A percentile compares a stretch with the other conserved stretches of the same genome.
Evolutionary conservation across 2,113 vertebrate species (phyloP).

Genomic region (Condylura cristata): DNA sequence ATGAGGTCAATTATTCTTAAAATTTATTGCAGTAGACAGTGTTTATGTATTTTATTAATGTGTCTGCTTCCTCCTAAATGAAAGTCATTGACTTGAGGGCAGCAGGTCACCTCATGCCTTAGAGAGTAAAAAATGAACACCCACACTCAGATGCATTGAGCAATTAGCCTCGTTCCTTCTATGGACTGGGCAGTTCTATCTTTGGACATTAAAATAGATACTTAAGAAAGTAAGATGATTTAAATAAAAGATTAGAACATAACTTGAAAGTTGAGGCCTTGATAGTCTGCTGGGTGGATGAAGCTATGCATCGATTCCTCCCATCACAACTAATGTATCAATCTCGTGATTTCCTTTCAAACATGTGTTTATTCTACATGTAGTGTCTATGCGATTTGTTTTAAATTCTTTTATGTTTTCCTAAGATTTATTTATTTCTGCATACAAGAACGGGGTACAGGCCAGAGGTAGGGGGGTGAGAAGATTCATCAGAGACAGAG

Average conservation of each 20-base stretch:
- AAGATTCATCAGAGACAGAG: too few species aligned
- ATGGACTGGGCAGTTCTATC: not conserved
- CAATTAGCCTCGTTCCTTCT: slow-evolving; percentile 12
- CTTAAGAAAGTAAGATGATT: not conserved
- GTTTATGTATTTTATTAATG: slow-evolving; percentile 84
- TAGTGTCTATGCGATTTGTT: not conserved
- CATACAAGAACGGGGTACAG: too few species aligned
- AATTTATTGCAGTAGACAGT: slow-evolving; percentile 78
- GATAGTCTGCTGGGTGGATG: not conserved
- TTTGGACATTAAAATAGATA: slow-evolving; percentile 28
- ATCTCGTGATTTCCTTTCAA: not conserved
- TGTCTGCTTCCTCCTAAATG: slow-evolving; percentile 72
- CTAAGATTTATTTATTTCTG: too few species aligned
- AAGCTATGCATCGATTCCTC: not conserved
- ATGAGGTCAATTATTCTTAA: slow-evolving; percentile 85
- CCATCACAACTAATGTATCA: not conserved
- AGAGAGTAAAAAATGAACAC: slow-evolving; percentile 71
- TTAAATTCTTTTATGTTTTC: too few species aligned
- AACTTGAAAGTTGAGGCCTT: slow-evolving; percentile 33
- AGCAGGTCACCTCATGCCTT: slow-evolving; percentile 74
- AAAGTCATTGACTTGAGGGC: slow-evolving; percentile 72
- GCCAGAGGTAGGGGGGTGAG: too few species aligned
- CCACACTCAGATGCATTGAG: not conserved
- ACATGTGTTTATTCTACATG: not conserved
- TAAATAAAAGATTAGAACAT: not conserved